Evolutionary conservation across 2,888 invertebrate species (phyloP).

Genomic region (Ichneumoninae sp.): DNA sequence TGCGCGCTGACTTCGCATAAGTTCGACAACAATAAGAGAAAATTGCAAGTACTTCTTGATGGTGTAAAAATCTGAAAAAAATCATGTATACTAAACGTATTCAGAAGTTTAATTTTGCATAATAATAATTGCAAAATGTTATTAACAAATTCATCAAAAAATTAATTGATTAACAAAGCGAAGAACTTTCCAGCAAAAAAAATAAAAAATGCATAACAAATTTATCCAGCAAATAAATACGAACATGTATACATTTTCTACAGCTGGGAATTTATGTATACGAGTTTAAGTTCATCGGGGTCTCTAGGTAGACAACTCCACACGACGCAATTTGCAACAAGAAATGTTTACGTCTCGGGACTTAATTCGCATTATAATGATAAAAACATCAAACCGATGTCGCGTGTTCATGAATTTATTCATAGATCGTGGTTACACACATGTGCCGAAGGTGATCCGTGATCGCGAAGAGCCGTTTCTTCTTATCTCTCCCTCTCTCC

Average conservation of each 20-base stretch:
- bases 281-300: conserved; percentile 8
- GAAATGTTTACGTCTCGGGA: conserved; percentile 32
- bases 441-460: conserved; percentile 6
- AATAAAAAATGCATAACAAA: no score
- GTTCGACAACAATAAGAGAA: no score
- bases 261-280: background rate
- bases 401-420: conserved; percentile 23
- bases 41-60: no score
- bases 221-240: no score
- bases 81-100: no score
- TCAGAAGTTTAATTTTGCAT: no score
- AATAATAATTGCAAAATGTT: no score
- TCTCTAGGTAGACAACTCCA: background rate
- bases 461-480: background rate
- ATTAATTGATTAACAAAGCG: no score
- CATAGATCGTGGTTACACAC: background rate
- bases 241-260: background rate
- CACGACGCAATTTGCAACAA: conserved; percentile 27
- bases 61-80: no score
- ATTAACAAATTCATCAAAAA: no score
- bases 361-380: conserved; percentile 13
- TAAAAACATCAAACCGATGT: background rate
- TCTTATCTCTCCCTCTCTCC: background rate
- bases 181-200: no score
- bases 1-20: no score